A percentile compares a stretch with the other conserved stretches of the same genome.
phyloP scores from a whole-genome alignment of 2,888 invertebrate species.

The Uloborus plumipes region DNA sequence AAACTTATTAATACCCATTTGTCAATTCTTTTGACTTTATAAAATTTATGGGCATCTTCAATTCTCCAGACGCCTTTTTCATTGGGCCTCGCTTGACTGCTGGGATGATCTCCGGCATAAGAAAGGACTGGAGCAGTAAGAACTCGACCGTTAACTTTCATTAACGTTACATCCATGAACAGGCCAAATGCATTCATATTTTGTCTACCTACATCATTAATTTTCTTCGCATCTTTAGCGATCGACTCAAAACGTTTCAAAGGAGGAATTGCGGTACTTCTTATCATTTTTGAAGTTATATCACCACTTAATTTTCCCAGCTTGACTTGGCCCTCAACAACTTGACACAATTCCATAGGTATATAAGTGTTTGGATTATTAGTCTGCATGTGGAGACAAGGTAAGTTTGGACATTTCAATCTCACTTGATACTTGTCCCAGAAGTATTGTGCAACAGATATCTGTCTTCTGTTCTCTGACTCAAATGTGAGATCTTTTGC shows the following conservation, averaged over 20 bases:
- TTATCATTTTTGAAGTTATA: conserved; percentile 33
- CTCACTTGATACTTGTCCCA: conserved; percentile 11
- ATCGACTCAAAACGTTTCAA: conserved; percentile 37
- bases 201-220: conserved; percentile 8
- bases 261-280: conserved; percentile 41
- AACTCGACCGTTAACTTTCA: conserved; percentile 43
- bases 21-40: neutral
- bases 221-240: conserved; percentile 10
- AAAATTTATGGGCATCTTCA: conserved; percentile 7
- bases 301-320: conserved; percentile 15
- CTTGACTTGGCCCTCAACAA: conserved; percentile 30
- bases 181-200: conserved; percentile 50
- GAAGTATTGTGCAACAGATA: conserved; percentile 51
- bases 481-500: conserved; percentile 2
- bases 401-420: conserved; percentile 29
- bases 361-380: conserved; percentile 28
- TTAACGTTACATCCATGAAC: conserved; percentile 32
- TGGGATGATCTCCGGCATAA: conserved; percentile 3
- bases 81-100: conserved; percentile 4
- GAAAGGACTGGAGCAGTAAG: conserved; percentile 25
- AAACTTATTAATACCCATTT: conserved; percentile 33
- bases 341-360: conserved; percentile 44
- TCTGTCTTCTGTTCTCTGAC: neutral
- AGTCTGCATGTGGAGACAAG: conserved; percentile 45
- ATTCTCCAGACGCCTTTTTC: conserved; percentile 15